These are phyloP conservation scores for Invenusta paracnida DNA, from an alignment of 2,888 invertebrate species.

Conservation along the genomic window DNA sequence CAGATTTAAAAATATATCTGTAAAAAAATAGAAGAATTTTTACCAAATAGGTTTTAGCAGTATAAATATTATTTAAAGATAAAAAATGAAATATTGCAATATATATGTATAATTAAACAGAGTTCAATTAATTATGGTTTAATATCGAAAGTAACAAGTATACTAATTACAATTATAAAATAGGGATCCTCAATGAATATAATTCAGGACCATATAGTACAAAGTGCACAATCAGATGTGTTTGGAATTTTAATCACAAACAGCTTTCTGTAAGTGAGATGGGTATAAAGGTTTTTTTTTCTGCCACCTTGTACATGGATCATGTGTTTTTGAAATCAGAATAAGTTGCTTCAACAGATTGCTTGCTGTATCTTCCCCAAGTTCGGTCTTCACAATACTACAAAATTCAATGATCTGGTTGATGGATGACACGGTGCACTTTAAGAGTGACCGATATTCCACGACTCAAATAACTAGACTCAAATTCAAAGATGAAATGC, in stretches of 20 bases:
- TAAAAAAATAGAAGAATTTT: too few relatives aligned
- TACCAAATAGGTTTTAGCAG: too few relatives aligned
- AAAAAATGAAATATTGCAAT: not conserved
- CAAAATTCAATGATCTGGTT: slow-evolving; percentile 15
- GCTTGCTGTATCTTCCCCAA: not conserved
- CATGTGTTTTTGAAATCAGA: slow-evolving; percentile 14
- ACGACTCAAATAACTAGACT: slow-evolving; percentile 1
- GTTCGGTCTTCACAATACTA: not conserved
- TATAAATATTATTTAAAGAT: too few relatives aligned
- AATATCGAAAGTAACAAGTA: not conserved
- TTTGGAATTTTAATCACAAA: slow-evolving; percentile 1
- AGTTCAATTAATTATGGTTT: not conserved
- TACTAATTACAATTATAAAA: not conserved
- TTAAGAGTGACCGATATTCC: not conserved
- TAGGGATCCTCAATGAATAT: not conserved
- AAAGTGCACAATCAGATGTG: not conserved
- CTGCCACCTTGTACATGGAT: not conserved
- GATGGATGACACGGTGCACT: not conserved
- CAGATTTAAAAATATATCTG: too few relatives aligned
- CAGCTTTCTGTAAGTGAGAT: not conserved
- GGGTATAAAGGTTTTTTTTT: not conserved
- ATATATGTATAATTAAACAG: not conserved
- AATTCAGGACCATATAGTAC: not conserved
- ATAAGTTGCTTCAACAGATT: not conserved
- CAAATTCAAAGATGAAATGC: not conserved